Evolutionary conservation across 2,888 invertebrate genomes (phyloP).

Genomic region (Oasisia sp.): DNA sequence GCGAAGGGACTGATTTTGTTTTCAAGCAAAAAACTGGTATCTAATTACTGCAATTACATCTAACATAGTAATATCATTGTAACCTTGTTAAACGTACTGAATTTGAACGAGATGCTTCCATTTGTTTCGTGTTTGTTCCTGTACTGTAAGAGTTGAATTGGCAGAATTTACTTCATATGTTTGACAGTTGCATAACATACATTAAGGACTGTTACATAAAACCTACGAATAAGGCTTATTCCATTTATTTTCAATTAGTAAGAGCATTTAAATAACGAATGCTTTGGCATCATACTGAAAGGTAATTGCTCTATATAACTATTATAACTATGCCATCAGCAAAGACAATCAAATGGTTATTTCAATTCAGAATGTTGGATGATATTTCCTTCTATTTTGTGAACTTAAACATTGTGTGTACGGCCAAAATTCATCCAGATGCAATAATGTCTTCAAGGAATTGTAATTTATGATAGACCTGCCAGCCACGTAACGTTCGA

Average conservation of each 20-base stretch:
- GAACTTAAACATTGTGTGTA: not conserved
- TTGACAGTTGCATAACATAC: not conserved
- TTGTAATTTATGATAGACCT: not conserved
- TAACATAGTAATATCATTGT: not conserved
- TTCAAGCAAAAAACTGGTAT: not conserved
- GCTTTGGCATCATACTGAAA: not conserved
- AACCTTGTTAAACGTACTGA: not conserved
- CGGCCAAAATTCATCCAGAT: not conserved
- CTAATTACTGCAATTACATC: not conserved
- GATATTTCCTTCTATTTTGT: not conserved
- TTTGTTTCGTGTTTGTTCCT: not conserved
- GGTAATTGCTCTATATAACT: not conserved
- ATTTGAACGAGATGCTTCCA: not conserved
- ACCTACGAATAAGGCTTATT: not conserved
- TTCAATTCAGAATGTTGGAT: not conserved
- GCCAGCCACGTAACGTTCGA: not conserved
- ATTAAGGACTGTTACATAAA: slow-evolving; percentile 1
- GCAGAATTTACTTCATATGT: not conserved
- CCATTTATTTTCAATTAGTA: not conserved
- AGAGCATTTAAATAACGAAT: not conserved
- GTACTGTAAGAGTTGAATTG: not conserved
- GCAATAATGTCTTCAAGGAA: not conserved
- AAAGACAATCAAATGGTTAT: not conserved
- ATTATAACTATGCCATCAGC: not conserved
- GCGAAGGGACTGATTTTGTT: slow-evolving; percentile 6